These are phyloP conservation scores for Actenoides hombroni DNA, from an alignment of 2,113 vertebrate species.

Conservation along the genomic window DNA sequence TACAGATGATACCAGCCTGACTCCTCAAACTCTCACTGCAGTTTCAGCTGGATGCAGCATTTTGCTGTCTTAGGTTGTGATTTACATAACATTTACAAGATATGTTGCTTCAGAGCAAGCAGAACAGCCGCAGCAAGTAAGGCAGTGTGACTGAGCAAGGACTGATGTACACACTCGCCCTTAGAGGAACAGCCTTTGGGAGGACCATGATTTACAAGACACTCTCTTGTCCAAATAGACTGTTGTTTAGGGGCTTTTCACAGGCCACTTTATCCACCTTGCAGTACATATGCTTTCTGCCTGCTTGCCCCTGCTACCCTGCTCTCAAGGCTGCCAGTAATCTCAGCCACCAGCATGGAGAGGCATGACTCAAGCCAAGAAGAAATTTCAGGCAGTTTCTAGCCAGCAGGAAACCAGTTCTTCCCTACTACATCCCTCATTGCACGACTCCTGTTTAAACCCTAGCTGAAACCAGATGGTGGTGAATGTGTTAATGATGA, in stretches of 20 bases:
- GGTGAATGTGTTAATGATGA: accelerated
- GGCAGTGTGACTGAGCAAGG: background rate
- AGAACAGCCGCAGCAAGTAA: background rate
- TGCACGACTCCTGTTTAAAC: background rate
- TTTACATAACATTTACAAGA: background rate
- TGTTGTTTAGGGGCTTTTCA: background rate
- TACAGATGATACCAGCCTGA: background rate
- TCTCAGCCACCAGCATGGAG: accelerated
- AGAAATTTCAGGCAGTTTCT: background rate
- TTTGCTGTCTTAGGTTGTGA: background rate
- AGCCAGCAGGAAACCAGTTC: background rate
- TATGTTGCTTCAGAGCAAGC: background rate
- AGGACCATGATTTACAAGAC: background rate
- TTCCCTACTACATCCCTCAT: background rate
- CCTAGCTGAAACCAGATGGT: background rate
- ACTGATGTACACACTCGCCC: accelerated
- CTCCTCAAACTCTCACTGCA: background rate
- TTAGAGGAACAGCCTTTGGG: background rate
- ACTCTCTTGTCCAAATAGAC: background rate
- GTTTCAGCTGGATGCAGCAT: background rate
- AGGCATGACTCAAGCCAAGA: background rate
- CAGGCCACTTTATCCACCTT: background rate
- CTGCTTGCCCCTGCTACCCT: background rate
- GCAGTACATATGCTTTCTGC: background rate
- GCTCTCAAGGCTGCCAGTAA: background rate